These are phyloP conservation scores for Tupaia chinensis DNA, from an alignment of 2,113 vertebrate genomes.

Conservation along the genomic window DNA sequence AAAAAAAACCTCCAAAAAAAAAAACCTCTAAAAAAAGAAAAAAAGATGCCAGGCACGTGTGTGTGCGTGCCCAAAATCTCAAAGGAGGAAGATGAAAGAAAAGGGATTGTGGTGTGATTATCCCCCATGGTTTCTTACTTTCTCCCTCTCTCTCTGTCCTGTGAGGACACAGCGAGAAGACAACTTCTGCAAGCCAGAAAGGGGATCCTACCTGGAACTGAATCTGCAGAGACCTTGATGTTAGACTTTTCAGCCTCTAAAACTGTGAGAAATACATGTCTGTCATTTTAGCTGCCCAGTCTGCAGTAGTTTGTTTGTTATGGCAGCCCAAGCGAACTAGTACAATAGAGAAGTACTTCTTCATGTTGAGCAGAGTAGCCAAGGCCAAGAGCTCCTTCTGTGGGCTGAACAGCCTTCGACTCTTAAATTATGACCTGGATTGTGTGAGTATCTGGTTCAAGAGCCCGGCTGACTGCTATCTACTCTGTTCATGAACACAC, in stretches of 20 bases:
- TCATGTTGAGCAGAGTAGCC: background rate
- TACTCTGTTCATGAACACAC: conserved; percentile 24
- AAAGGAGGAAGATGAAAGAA: too few relatives aligned
- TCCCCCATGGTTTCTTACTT: too few relatives aligned
- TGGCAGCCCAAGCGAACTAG: too few relatives aligned
- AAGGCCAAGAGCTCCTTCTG: background rate
- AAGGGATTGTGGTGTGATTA: too few relatives aligned
- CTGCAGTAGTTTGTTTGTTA: too few relatives aligned
- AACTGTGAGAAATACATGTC: background rate
- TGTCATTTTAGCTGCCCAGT: background rate
- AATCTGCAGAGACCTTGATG: too few relatives aligned
- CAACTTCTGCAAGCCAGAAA: background rate
- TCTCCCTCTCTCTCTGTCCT: background rate
- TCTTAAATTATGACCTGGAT: conserved; percentile 3
- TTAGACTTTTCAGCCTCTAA: background rate
- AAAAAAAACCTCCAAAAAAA: too few relatives aligned
- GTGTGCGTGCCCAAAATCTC: too few relatives aligned
- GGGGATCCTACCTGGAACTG: background rate
- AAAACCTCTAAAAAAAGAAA: too few relatives aligned
- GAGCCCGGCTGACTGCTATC: conserved; percentile 1
- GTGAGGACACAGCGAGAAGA: background rate
- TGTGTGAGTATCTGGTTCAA: conserved; percentile 1
- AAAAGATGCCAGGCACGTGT: too few relatives aligned
- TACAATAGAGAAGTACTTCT: background rate
- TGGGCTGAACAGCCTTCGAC: background rate